Conservation (phyloP, 2,113 vertebrate genomes). For the Pseudopodoces humilis region DNA sequence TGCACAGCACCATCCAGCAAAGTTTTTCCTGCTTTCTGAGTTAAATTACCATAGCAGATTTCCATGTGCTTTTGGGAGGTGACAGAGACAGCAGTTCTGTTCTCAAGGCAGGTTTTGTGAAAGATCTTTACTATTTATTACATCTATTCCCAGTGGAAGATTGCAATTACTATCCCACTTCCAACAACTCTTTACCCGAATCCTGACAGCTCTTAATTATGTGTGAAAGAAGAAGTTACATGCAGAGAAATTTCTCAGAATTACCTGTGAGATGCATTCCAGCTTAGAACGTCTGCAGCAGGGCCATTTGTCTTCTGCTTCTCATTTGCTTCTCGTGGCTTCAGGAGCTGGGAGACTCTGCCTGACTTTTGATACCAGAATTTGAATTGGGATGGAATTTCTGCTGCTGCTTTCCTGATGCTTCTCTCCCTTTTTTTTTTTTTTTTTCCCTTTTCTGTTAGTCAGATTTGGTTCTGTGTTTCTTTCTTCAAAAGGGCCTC, state of each 20-base stretch:
- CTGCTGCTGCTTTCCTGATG: background rate
- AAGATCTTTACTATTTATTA: constrained; percentile 30
- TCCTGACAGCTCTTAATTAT: constrained; percentile 52
- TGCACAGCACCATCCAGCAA: background rate
- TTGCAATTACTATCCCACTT: constrained; percentile 28
- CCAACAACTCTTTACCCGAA: constrained; percentile 6
- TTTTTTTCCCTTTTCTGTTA: background rate
- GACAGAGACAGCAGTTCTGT: background rate
- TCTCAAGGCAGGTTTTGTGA: background rate
- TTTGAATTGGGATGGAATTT: background rate
- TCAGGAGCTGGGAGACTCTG: background rate
- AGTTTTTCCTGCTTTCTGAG: background rate
- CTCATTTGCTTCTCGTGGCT: background rate
- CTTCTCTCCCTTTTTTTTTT: rapidly evolving
- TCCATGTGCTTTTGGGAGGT: background rate
- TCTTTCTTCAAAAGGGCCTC: background rate
- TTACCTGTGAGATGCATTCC: background rate
- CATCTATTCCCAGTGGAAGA: background rate
- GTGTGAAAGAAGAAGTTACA: constrained; percentile 10
- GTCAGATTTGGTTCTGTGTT: background rate
- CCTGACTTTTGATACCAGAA: background rate
- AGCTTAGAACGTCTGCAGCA: background rate
- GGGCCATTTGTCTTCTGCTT: background rate
- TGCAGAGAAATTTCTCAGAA: background rate
- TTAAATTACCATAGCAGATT: background rate